Conservation (phyloP, 2,113 vertebrate species). For the Perccottus glenii region DNA sequence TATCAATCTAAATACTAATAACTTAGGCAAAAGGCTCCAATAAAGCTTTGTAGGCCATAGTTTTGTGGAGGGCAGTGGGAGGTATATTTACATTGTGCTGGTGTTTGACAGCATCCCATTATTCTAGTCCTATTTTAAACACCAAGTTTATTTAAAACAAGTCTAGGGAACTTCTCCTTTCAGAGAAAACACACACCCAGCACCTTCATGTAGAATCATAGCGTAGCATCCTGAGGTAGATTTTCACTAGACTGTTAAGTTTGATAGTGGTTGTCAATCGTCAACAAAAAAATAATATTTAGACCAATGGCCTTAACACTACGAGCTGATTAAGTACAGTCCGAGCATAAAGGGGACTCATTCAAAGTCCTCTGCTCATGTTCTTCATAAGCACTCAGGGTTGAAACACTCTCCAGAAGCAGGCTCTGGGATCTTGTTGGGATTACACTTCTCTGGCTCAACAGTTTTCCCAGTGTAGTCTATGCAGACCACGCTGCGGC, state of each 20-base stretch:
- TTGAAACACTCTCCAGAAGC: slow-evolving; percentile 72
- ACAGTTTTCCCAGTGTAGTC: slow-evolving; percentile 81
- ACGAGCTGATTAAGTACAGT: slow-evolving; percentile 41
- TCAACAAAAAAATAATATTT: slow-evolving; percentile 60
- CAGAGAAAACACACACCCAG: slow-evolving; percentile 53
- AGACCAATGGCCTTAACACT: slow-evolving; percentile 27
- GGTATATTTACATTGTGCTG: slow-evolving; percentile 62
- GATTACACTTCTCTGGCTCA: slow-evolving; percentile 79
- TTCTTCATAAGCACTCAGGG: slow-evolving; percentile 81
- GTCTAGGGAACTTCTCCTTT: slow-evolving; percentile 34
- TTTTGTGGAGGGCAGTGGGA: slow-evolving; percentile 40
- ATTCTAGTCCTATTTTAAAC: slow-evolving; percentile 31
- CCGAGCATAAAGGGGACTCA: slow-evolving; percentile 31
- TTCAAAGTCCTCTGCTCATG: slow-evolving; percentile 2
- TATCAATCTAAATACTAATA: slow-evolving; percentile 12
- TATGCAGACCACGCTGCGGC: slow-evolving; percentile 79
- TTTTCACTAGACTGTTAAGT: slow-evolving; percentile 72
- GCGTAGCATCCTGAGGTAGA: slow-evolving; percentile 90
- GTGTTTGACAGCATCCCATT: slow-evolving; percentile 62
- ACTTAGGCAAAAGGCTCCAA: slow-evolving; percentile 38
- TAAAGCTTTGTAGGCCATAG: slow-evolving; percentile 39
- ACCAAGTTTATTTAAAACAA: slow-evolving; percentile 24
- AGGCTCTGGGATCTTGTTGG: slow-evolving; percentile 65
- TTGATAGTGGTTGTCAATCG: slow-evolving; percentile 75
- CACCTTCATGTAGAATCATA: slow-evolving; percentile 56